Conservation (phyloP, 2,113 vertebrate species). For the Dromas ardeola region DNA sequence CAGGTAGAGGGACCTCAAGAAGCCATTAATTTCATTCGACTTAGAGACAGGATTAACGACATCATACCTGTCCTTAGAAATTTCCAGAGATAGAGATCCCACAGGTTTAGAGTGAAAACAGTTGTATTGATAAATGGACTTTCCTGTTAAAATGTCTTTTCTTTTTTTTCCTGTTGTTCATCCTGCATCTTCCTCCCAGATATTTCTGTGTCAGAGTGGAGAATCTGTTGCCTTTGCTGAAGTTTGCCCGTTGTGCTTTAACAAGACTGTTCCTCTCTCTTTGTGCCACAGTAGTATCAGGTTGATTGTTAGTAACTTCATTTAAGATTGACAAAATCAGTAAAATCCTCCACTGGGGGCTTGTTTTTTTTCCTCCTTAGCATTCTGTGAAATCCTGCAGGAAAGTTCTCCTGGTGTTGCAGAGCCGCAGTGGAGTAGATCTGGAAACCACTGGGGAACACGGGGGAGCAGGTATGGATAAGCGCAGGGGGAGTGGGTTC, state of each 20-base stretch:
- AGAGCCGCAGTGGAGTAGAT: background rate
- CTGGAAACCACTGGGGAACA: background rate
- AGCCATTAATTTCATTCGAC: background rate
- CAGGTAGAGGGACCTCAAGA: background rate
- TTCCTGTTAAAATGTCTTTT: background rate
- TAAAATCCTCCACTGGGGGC: background rate
- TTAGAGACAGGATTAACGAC: background rate
- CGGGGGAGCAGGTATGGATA: background rate
- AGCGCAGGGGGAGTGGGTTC: background rate
- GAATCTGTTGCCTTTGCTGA: background rate
- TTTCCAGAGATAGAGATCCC: background rate
- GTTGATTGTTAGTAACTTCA: background rate
- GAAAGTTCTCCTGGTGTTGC: background rate
- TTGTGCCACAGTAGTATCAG: background rate
- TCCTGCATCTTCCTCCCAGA: background rate
- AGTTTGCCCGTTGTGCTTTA: background rate
- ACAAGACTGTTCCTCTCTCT: background rate
- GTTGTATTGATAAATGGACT: background rate
- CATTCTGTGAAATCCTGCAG: background rate
- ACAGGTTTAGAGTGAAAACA: background rate
- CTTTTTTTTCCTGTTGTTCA: background rate
- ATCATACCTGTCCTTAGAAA: background rate
- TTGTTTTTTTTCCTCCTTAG: background rate
- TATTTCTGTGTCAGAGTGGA: background rate
- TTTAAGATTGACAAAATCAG: background rate